Base-by-base conservation (phyloP, 2,113 vertebrate genomes). In the Indicator indicator region DNA sequence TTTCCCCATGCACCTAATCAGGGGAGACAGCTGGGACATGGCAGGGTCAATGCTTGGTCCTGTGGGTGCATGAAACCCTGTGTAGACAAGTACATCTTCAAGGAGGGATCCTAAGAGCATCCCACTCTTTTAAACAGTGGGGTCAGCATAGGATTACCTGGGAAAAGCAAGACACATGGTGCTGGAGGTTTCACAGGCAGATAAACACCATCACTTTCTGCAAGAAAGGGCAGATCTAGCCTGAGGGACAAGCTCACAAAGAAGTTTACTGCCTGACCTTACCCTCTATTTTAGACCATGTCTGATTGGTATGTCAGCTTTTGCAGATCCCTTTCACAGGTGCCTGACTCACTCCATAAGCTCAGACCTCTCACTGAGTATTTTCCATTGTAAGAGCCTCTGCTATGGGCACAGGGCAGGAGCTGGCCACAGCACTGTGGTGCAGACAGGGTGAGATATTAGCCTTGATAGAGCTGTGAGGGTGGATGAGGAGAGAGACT, bases 111-210 rank as follows among this genome's bases (percentile, higher is more conserved):
- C 36, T 80, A 56, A 67, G 70, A 80, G 74, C 13, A 36, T 55
- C 16, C 0, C 0, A 16, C 6, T 17, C 26, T 33, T 79, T 17
- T 28, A 11, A 89, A 12, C 1, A 0, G 14, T 46, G n/a, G 67
- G 38, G 20, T 86, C 76, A 67, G 52, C 83, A 0, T 16, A 63
- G n/a, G 33, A 69, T 44, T 81, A 40, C 10, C 20, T 15, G 6
- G 44, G 48, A 67, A 90, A 77, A 63, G 6, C 17, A 16, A 70
- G 18, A 70, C 8, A 21, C 1, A 0, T 0, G 3, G 5, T 30
- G 7, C 65, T 87, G 67, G 55, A 89, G 26, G 69, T 21, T 72
- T 73, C 52, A 50, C 11, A 10, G 33, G 12, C 18, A 85, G 50
- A 83, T 11, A 69, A 75, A 48, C 38, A 6, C 10, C 27, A 46